Base-by-base conservation (phyloP, 2,113 vertebrate genomes). In the Trinectes maculatus region DNA sequence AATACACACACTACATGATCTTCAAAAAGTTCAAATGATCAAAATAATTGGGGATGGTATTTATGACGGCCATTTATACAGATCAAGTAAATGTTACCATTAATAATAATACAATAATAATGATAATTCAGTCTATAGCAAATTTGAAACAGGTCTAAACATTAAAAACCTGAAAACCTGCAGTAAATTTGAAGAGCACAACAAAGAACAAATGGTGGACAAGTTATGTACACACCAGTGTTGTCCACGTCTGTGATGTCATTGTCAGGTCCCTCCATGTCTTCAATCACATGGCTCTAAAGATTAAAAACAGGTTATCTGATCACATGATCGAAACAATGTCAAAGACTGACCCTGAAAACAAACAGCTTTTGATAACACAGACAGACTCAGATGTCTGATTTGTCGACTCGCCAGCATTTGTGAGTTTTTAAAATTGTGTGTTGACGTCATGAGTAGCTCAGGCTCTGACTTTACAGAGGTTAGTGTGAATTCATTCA, bases 201-300 rank as follows among this genome's bases (percentile, higher is more conserved):
- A n/a, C n/a, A n/a, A n/a, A n/a, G n/a, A n/a, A n/a, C n/a, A n/a
- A n/a, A n/a, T n/a, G n/a, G n/a, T n/a, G n/a, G n/a, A n/a, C n/a
- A n/a, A n/a, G n/a, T n/a, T n/a, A n/a, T n/a, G n/a, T n/a, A n/a
- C n/a, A n/a, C n/a, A n/a, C 89, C 83, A 0, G 66, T 56, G 28
- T 56, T 44, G 15, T 85, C 60, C 34, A 62, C 5, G 42, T 74
- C 34, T 9, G 16, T 49, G 42, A 10, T 29, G 7, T 73, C 36
- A 1, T 19, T 39, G 24, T 77, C 37, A 15, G 59, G 13, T 29
- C 58, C 60, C 55, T 79, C 70, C 74, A 49, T 54, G 9, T 73
- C 65, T 67, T 75, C 69, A 11, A 58, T 54, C 49, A 39, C 61
- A 8, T 55, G 59, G 55, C 49, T 81, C 91, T 93, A 26, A 40